These are phyloP conservation scores for Gephyroberyx darwinii DNA, from an alignment of 2,797 vertebrate species.

Conservation along the genomic window DNA sequence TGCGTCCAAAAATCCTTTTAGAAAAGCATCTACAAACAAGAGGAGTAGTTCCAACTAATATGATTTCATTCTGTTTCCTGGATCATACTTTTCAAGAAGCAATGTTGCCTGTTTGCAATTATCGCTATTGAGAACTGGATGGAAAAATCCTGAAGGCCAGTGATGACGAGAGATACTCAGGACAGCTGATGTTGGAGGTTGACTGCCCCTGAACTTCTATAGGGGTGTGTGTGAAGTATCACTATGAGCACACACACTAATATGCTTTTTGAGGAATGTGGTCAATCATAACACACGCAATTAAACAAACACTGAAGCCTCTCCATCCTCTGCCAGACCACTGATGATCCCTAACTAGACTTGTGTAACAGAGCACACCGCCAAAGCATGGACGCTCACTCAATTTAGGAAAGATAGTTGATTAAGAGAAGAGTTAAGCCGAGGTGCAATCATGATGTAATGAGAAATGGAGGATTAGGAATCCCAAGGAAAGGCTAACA, in stretches of 20 bases:
- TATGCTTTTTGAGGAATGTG: no score
- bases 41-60: no score
- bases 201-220: background rate
- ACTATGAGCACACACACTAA: no score
- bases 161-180: background rate
- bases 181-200: background rate
- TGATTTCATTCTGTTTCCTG: background rate
- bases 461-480: conserved; percentile 44
- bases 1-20: background rate
- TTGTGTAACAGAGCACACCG: conserved; percentile 23
- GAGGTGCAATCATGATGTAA: conserved; percentile 11
- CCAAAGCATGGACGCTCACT: conserved; percentile 12
- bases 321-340: background rate
- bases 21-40: background rate
- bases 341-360: conserved; percentile 39
- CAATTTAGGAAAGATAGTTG: conserved; percentile 10
- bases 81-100: background rate
- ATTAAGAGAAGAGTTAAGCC: conserved; percentile 18
- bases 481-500: conserved; percentile 41
- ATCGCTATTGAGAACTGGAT: no score
- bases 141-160: no score
- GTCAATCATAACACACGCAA: no score
- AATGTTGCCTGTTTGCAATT: background rate
- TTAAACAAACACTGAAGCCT: no score
- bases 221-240: no score